Evolutionary conservation across 37 sponge, comb jelly and placozoan species (phyloP), one percentile per base, ranked within the genome.

Genomic region (Petrosia ficiformis): DNA sequence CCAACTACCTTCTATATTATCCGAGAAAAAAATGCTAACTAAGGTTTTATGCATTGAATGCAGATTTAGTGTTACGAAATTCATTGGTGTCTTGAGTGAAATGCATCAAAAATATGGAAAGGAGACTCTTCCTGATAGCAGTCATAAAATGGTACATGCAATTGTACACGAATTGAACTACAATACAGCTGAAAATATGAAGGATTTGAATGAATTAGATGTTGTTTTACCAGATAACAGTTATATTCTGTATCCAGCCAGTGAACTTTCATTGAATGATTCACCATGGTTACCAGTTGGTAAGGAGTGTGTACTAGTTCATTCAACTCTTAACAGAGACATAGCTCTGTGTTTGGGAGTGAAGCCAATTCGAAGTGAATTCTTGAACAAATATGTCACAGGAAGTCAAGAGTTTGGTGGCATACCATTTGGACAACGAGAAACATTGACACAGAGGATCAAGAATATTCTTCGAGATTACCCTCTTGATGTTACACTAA

Each of bases 181-280:
- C n/a, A n/a, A n/a, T n/a, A n/a, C n/a, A n/a, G n/a, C n/a, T n/a
- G n/a, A n/a, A n/a, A n/a, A n/a, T n/a, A n/a, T n/a, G n/a, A n/a
- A n/a, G n/a, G n/a, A 36, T 29, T 37, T 40, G 11, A 37, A 10
- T n/a, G 6, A 37, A 11, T 6, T 11, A 39, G 6, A 19, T 16
- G 42, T n/a, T 8, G 22, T 32, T 26, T 66, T 85, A 1, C 72
- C 80, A 54, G 80, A 85, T 65, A 26, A 33, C 24, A 26, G 31
- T 4, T 78, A 42, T 39, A 25, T 72, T 4, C 28, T 85, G 61
- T 42, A 25, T 37, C 16, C 30, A 37, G 74, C 68, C 36, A 71
- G 29, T 25, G 37, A 85, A 30, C 44, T 85, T 66, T 37, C 68
- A n/a, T 83, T 64, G 36, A 68, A 68, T 59, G 84, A 83, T 78